A percentile compares a stretch with the other conserved stretches of the same genome.
phyloP scores from a whole-genome alignment of 2,113 vertebrate genomes.

The Terrapene triunguis region DNA sequence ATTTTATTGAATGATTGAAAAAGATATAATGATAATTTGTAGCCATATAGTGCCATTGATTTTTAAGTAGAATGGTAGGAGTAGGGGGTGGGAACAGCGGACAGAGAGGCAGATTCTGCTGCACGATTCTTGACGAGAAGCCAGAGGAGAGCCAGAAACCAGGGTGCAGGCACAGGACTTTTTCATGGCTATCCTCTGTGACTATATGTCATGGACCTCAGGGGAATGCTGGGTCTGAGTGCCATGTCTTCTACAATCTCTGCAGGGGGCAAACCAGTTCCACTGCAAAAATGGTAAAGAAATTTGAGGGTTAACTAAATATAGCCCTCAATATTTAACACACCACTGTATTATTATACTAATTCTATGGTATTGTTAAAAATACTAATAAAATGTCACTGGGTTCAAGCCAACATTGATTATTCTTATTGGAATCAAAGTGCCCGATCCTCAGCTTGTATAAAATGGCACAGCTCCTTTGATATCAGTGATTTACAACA shows the following conservation, averaged over 20 bases:
- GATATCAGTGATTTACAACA: not conserved
- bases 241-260: not conserved
- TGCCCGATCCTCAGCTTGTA: not conserved
- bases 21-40: not conserved
- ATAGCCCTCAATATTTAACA: not conserved
- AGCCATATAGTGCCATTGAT: not conserved
- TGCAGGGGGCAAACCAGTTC: not conserved
- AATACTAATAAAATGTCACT: not conserved
- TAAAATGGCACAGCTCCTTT: not conserved
- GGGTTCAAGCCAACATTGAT: not conserved
- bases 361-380: not conserved
- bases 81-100: not conserved
- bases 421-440: not conserved
- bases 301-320: not conserved
- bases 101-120: not conserved
- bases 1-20: not conserved
- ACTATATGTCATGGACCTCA: rapidly evolving
- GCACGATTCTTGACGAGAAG: not conserved
- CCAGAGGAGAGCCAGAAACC: not conserved
- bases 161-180: not conserved
- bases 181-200: not conserved
- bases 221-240: not conserved
- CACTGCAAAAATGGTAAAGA: not conserved
- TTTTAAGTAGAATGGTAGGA: not conserved
- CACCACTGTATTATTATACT: not conserved